Conservation (phyloP, 2,797 vertebrate genomes). For the Amazona finschi region DNA sequence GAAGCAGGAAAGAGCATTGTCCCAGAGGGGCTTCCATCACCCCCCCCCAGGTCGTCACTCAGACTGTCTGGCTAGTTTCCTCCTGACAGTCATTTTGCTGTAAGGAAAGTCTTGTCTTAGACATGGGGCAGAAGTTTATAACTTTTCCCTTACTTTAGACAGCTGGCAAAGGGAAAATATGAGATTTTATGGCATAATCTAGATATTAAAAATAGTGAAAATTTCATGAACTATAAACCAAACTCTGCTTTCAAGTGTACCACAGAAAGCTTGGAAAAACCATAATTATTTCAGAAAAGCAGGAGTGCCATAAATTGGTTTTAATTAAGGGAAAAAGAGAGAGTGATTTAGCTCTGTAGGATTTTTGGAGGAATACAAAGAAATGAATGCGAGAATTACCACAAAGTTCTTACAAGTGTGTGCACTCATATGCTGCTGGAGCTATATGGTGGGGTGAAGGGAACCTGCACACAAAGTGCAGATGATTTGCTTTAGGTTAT, state of each 20-base stretch:
- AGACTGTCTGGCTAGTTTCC: constrained; percentile 78
- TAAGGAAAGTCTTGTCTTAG: constrained; percentile 52
- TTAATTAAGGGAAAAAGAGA: not conserved
- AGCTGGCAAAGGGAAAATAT: constrained; percentile 48
- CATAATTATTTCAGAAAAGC: not conserved
- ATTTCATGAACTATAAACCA: not conserved
- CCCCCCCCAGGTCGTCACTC: constrained; percentile 60
- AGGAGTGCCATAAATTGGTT: not conserved
- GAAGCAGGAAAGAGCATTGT: constrained; percentile 80
- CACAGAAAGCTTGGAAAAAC: not conserved
- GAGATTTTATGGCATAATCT: constrained; percentile 14
- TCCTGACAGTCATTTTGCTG: constrained; percentile 49
- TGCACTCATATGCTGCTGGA: not conserved
- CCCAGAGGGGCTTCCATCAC: constrained; percentile 60
- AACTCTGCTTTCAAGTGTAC: not conserved
- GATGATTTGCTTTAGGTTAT: not conserved
- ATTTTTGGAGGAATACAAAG: not conserved
- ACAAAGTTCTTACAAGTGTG: not conserved
- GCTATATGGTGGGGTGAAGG: not conserved
- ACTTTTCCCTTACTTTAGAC: constrained; percentile 30
- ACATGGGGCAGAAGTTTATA: not conserved
- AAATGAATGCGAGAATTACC: not conserved
- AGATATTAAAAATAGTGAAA: not conserved
- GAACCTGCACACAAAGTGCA: not conserved
- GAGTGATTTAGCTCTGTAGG: not conserved